Conservation (phyloP, 1,140 invertebrate species). For the Macrobrachium rosenbergii region DNA sequence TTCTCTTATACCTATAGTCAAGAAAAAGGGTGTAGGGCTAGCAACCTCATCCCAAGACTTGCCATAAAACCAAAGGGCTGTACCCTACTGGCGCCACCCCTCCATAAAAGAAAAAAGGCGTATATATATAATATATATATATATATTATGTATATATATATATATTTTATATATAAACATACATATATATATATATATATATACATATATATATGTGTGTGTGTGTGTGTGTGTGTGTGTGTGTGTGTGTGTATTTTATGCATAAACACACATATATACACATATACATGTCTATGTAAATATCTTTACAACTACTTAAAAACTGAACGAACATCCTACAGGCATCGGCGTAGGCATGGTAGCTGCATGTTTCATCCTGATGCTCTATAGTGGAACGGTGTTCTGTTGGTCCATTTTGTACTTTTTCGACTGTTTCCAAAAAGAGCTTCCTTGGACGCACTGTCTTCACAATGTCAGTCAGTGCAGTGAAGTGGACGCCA, state of each 20-base stretch:
- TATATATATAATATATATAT: conserved; percentile 11
- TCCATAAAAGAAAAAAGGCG: neutral
- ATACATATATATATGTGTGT: too few species aligned
- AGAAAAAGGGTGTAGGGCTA: too few species aligned
- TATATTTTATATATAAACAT: neutral
- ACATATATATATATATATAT: neutral
- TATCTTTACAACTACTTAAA: too few species aligned
- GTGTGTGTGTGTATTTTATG: too few species aligned
- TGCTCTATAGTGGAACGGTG: conserved; percentile 32
- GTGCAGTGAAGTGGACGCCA: neutral
- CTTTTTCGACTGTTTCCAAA: conserved; percentile 24
- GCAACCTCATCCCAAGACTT: too few species aligned
- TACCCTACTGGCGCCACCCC: neutral
- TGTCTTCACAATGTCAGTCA: conserved; percentile 11
- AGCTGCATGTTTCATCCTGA: conserved; percentile 19
- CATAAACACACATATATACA: too few species aligned
- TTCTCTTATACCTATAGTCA: too few species aligned
- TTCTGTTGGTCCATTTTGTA: conserved; percentile 32
- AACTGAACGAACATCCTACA: neutral
- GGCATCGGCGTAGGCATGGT: conserved; percentile 55
- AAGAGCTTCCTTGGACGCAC: conserved; percentile 26
- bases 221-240: too few species aligned
- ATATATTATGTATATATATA: neutral
- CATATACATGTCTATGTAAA: too few species aligned
- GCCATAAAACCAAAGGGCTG: too few species aligned